A percentile compares a stretch with the other conserved stretches of the same genome.
Evolutionary conservation across 1,140 invertebrate genomes (phyloP).

Genomic region (Berghia stephanieae): DNA sequence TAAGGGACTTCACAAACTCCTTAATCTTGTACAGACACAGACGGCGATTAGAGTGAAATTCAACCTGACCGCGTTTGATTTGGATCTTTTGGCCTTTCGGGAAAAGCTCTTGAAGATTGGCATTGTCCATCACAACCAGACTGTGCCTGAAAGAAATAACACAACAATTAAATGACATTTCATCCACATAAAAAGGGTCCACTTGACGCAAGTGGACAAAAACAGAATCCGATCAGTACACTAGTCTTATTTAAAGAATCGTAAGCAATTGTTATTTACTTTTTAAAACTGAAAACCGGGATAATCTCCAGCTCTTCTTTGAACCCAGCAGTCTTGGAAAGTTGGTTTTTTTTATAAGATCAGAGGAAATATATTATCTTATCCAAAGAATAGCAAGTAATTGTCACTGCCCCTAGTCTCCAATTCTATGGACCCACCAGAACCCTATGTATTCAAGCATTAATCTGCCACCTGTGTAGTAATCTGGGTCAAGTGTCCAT

Average conservation of each 20-base stretch:
- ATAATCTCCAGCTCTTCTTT: too few species aligned
- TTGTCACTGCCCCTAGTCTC: too few species aligned
- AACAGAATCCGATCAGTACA: background rate
- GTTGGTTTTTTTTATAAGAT: too few species aligned
- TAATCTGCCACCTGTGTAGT: too few species aligned
- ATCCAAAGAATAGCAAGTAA: too few species aligned
- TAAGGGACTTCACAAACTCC: conserved; percentile 50
- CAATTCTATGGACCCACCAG: too few species aligned
- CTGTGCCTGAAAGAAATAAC: conserved; percentile 71
- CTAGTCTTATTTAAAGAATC: background rate
- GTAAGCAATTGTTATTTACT: background rate
- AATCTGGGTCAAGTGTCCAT: too few species aligned
- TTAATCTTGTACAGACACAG: conserved; percentile 84
- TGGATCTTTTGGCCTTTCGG: conserved; percentile 73
- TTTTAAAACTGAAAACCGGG: background rate
- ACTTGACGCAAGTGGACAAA: background rate
- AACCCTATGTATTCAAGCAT: too few species aligned
- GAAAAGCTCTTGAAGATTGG: conserved; percentile 91
- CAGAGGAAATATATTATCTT: too few species aligned
- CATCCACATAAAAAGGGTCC: background rate
- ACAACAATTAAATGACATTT: background rate
- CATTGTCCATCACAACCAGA: conserved; percentile 85
- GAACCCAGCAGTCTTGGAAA: too few species aligned
- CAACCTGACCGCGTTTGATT: conserved; percentile 75
- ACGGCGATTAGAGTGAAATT: conserved; percentile 95